These are phyloP conservation scores for Heterochromis multidens DNA, from an alignment of 2,113 vertebrate genomes.

Conservation along the genomic window DNA sequence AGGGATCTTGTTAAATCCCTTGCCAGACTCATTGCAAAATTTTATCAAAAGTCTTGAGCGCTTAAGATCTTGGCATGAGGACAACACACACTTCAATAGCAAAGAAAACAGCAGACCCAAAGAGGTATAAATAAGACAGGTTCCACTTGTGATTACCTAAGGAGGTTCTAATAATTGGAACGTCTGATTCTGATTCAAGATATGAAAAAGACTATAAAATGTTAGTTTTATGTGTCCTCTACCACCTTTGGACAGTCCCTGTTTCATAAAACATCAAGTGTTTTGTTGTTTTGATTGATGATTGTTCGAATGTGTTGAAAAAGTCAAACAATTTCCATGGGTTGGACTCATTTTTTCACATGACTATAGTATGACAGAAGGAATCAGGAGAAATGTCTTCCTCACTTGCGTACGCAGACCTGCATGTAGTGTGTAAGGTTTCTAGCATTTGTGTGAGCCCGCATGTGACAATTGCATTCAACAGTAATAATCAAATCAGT, in stretches of 20 bases:
- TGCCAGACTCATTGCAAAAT: neutral
- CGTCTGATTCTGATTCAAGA: neutral
- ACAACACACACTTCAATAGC: neutral
- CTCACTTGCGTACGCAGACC: neutral
- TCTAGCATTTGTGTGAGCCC: neutral
- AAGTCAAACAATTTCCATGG: neutral
- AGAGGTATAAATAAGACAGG: neutral
- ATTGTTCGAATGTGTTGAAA: neutral
- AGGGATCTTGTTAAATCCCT: neutral
- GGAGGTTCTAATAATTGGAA: neutral
- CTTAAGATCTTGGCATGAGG: neutral
- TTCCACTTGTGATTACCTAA: neutral
- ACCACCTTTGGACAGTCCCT: no score
- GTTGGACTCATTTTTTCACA: neutral
- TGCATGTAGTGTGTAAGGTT: neutral
- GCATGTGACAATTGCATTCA: conserved; percentile 8
- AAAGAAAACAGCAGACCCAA: neutral
- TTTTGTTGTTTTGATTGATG: no score
- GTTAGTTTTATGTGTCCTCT: neutral
- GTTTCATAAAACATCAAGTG: no score
- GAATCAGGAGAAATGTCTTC: neutral
- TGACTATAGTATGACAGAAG: neutral
- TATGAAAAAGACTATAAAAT: neutral
- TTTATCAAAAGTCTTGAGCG: neutral
- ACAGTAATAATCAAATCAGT: conserved; percentile 25